Evolutionary conservation across 2,113 vertebrate genomes (phyloP), one percentile per base, ranked within the genome.

Genomic region (Alethe diademata): DNA sequence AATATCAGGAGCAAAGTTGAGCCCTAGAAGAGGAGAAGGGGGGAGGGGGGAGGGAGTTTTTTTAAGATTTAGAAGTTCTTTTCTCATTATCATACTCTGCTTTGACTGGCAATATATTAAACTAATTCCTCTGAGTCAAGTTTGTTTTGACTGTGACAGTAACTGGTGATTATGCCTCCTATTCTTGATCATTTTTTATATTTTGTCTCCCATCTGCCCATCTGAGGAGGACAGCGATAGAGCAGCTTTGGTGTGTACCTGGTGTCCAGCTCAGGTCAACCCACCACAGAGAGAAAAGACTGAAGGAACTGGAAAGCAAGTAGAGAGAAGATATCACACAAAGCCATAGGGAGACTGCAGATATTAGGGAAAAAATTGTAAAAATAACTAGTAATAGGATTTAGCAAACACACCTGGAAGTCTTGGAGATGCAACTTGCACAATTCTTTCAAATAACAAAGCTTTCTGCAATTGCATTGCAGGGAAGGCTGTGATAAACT

Each of bases 21-120:
- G 12, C 17, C 17, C 12, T 11, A 25, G 40, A 60, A 40, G 17
- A 72, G 60, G 14, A 51, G 50, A 50, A 50, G 14, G 5, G 5
- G 20, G 1, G 4, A 11, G 5, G 3, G 9, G 3, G 1, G 2
- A 51, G 58, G 19, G 9, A 50, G 40, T 5, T 1, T 2, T 67
- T 45, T 89, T 54, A 75, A 75, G 11, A 40, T 31, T 40, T 35
- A 22, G 11, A 5, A 60, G 47, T 40, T 54, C 4, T 38, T 60
- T 53, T 58, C 9, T 53, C 7, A 23, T 47, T 60, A 42, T 47
- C n/a, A 31, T 60, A 31, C 8, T 26, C 43, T 53, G 2, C 6
- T 40, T 31, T 58, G 19, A 65, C 38, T 58, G 8, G 9, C 65
- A 38, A 60, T 12, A 22, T 24, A 36, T 23, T 8, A 33, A 58